Conservation (phyloP, 2,113 vertebrate species). For the Corythornis madagascariensis region DNA sequence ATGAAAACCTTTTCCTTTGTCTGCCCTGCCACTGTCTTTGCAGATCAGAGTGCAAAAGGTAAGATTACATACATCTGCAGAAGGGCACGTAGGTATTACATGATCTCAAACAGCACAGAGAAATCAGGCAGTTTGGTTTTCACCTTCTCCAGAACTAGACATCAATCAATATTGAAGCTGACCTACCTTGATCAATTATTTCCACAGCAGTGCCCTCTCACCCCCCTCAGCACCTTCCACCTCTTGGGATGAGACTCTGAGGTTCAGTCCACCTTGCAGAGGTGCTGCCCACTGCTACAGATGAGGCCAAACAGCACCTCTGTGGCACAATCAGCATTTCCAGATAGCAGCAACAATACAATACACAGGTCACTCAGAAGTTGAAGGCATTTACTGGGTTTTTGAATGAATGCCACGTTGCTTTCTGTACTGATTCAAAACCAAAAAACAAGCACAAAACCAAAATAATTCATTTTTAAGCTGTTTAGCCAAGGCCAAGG, state of each 20-base stretch:
- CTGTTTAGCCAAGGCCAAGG: background rate
- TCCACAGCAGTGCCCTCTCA: background rate
- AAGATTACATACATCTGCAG: background rate
- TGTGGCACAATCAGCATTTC: background rate
- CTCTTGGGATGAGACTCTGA: background rate
- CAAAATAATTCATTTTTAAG: background rate
- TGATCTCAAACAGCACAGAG: background rate
- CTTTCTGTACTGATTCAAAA: background rate
- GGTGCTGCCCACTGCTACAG: background rate
- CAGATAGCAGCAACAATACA: constrained; percentile 5
- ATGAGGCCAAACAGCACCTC: background rate
- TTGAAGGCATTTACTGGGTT: constrained; percentile 48
- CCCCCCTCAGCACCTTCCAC: background rate
- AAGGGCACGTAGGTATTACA: background rate
- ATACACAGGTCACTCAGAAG: background rate
- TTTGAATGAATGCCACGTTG: constrained; percentile 34
- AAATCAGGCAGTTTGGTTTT: background rate
- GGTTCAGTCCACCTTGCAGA: background rate
- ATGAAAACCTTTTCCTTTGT: background rate
- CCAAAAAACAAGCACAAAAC: background rate
- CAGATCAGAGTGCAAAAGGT: background rate
- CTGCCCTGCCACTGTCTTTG: background rate
- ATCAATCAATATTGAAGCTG: background rate
- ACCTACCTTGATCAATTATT: background rate
- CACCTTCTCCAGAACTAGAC: background rate